Evolutionary conservation across 2,113 vertebrate species (phyloP), one percentile per base, ranked within the genome.

Genomic region (Tragelaphus scriptus): DNA sequence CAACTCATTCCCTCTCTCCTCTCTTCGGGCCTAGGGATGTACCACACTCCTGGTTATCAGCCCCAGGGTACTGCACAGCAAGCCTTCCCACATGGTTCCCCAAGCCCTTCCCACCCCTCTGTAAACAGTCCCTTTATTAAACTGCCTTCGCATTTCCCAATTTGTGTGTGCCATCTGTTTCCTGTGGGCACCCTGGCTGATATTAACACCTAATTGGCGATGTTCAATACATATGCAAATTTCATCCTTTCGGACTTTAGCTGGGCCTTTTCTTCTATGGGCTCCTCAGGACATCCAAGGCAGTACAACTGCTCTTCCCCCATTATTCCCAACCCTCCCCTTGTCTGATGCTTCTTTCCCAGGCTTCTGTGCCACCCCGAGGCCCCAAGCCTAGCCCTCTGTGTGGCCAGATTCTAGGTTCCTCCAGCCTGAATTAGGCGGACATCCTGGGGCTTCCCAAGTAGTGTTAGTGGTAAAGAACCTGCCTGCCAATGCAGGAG

Each of bases 101-200:
- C 26, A 79, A 26, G 32, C 85, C 44, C 58, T n/a, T 63, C 61
- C 71, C 47, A 84, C 55, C 47, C 15, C 36, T 90, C 71, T 51
- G 47, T 59, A 91, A 93, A 81, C 82, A 97, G n/a, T 61, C 86
- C 68, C 36, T 63, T 88, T 68, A 79, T 97, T 88, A 96, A 97
- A 93, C 63, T 63, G 68, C 40, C 90, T 63, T 90, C 63, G 0
- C 15, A n/a, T 28, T 75, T 58, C 65, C 88, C 91, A 58, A 16
- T 47, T n/a, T 65, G 95, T 58, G 14, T 6, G 59, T 56, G 59
- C 88, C 85, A 47, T 85, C 93, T 97, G 93, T 80, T 94, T 88
- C 91, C 63, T 32, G 47, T 28, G 84, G 77, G 63, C 40, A 8
- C 55, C 44, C 47, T 92, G 97, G 63, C 85, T 47, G 81, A 85